Percentiles rank a stretch among this genome's conserved stretches.
Conservation (phyloP, 1,140 invertebrate species). For the Ceratina calcarata region DNA sequence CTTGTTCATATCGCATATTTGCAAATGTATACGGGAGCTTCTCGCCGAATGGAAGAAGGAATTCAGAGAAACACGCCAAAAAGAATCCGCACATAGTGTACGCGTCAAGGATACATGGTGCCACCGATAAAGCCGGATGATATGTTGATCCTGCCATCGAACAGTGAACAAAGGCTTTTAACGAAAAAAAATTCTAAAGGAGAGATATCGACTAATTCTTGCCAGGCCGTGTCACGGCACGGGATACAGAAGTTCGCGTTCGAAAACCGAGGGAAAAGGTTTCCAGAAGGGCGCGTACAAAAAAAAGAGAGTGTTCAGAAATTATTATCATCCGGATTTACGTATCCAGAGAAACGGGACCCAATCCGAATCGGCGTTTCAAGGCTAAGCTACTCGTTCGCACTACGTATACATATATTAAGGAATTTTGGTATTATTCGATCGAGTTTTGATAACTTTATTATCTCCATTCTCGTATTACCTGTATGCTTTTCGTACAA, state of each 20-base stretch:
- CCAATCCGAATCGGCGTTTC: constrained; percentile 30
- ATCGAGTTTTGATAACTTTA: constrained; percentile 34
- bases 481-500: too few relatives aligned
- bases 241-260: not conserved
- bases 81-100: not conserved
- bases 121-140: constrained; percentile 5
- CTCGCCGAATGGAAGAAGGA: not conserved
- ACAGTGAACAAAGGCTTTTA: constrained; percentile 4
- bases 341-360: constrained; percentile 38
- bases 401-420: constrained; percentile 51
- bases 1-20: too few relatives aligned
- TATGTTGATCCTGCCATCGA: constrained; percentile 25
- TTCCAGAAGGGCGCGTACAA: not conserved
- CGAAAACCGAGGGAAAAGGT: not conserved
- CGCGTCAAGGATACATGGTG: constrained; percentile 3
- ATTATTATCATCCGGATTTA: constrained; percentile 54
- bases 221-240: constrained; percentile 19
- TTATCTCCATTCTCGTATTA: not conserved
- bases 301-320: constrained; percentile 39
- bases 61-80: not conserved
- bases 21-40: not conserved
- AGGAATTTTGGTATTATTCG: constrained; percentile 44
- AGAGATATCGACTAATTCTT: constrained; percentile 32
- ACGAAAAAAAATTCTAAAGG: constrained; percentile 17
- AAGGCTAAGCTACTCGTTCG: constrained; percentile 26